Percentiles rank a stretch among this genome's conserved stretches.
These are phyloP conservation scores for Polietes domitor DNA, from an alignment of 2,888 invertebrate species.

Conservation along the genomic window DNA sequence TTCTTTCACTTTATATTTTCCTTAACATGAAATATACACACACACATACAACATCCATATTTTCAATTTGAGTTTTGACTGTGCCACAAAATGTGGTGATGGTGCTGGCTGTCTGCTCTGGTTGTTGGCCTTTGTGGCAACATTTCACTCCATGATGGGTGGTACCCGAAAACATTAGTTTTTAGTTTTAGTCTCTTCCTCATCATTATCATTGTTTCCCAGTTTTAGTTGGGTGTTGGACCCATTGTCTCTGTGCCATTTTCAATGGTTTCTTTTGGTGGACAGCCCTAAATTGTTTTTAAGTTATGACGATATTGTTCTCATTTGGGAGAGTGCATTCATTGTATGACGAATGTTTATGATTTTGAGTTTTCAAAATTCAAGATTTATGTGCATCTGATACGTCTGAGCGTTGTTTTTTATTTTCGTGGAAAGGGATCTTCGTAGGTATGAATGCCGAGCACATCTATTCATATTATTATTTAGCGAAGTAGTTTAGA, in stretches of 20 bases:
- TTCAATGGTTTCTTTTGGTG: conserved; percentile 22
- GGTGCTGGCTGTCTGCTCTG: not conserved
- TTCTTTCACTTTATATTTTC: conserved; percentile 24
- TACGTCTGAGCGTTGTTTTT: not conserved
- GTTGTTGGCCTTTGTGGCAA: conserved; percentile 32
- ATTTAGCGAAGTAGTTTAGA: too few relatives aligned
- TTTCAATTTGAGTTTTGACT: not conserved
- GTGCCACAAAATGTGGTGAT: conserved; percentile 15
- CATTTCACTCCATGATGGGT: conserved; percentile 46
- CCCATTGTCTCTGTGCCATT: conserved; percentile 9
- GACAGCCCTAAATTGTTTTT: conserved; percentile 29
- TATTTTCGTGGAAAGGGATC: too few relatives aligned
- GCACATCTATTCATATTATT: too few relatives aligned
- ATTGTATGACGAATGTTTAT: conserved; percentile 17
- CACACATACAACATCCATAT: not conserved
- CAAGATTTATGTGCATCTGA: conserved; percentile 22
- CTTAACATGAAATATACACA: not conserved
- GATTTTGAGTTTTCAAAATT: conserved; percentile 15
- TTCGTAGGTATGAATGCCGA: too few relatives aligned
- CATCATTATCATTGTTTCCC: conserved; percentile 17
- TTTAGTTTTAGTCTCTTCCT: not conserved
- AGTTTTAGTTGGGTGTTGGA: not conserved
- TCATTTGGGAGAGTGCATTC: conserved; percentile 7
- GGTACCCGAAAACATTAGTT: conserved; percentile 40
- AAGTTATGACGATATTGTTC: conserved; percentile 30